These are phyloP conservation scores for Noturus placidus DNA, from an alignment of 2,113 vertebrate species.

Conservation along the genomic window DNA sequence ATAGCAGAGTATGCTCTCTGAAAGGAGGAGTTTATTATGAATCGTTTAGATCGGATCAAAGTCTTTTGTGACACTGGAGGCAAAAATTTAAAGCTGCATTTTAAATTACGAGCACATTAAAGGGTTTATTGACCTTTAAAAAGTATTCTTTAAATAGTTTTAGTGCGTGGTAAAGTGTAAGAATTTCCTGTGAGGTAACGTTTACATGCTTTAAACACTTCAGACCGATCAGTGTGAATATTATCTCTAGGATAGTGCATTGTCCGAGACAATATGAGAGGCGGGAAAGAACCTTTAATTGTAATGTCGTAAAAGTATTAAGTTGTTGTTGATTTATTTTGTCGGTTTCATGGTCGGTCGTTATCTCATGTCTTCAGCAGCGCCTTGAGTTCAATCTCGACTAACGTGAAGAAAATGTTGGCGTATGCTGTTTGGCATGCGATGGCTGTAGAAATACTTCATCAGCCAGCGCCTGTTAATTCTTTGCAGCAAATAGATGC, in stretches of 20 bases:
- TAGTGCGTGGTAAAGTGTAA: not conserved
- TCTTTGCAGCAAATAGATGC: conserved; percentile 30
- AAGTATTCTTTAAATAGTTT: not conserved
- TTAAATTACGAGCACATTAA: too few relatives aligned
- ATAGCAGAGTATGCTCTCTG: too few relatives aligned
- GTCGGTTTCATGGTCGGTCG: conserved; percentile 60
- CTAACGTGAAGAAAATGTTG: conserved; percentile 54
- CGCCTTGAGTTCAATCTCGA: conserved; percentile 50
- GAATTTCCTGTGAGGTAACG: not conserved
- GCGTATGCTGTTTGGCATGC: conserved; percentile 43
- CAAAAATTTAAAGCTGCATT: too few relatives aligned
- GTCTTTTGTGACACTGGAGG: too few relatives aligned
- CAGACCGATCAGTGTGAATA: not conserved
- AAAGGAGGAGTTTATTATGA: too few relatives aligned
- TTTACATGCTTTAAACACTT: not conserved
- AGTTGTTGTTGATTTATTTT: conserved; percentile 68
- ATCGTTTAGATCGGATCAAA: too few relatives aligned
- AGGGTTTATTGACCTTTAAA: too few relatives aligned
- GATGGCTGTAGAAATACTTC: conserved; percentile 30
- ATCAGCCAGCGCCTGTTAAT: conserved; percentile 39
- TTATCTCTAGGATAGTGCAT: not conserved
- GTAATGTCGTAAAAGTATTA: conserved; percentile 63
- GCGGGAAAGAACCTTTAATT: conserved; percentile 56
- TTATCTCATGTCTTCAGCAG: conserved; percentile 67
- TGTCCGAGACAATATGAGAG: not conserved